Conservation (phyloP, 2,797 vertebrate genomes). For the Bradypodion pumilum region DNA sequence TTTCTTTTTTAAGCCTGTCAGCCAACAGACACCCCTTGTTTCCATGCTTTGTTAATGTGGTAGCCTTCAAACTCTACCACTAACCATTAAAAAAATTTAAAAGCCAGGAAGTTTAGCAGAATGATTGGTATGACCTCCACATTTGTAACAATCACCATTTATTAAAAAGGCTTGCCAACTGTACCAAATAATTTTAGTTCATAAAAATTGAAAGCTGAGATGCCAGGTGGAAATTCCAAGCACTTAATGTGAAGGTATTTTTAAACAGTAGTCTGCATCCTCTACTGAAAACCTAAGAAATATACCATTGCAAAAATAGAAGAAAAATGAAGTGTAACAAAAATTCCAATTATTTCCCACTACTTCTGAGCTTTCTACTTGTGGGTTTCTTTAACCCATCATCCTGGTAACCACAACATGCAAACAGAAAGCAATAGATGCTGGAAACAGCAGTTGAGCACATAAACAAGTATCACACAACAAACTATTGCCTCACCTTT, state of each 20-base stretch:
- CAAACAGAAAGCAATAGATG: no score
- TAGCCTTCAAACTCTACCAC: slow-evolving; percentile 43
- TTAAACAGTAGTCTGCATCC: slow-evolving; percentile 65
- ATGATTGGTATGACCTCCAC: slow-evolving; percentile 24
- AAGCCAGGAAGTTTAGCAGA: slow-evolving; percentile 35
- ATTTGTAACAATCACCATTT: slow-evolving; percentile 68
- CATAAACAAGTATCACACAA: background rate
- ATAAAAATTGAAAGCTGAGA: slow-evolving; percentile 67
- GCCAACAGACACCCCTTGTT: background rate
- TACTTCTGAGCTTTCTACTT: slow-evolving; percentile 41
- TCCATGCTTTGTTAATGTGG: background rate
- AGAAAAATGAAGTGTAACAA: slow-evolving; percentile 51
- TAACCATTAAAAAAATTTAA: slow-evolving; percentile 43
- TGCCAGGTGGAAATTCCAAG: slow-evolving; percentile 63
- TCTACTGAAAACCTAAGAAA: slow-evolving; percentile 60
- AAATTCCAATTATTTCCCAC: slow-evolving; percentile 56
- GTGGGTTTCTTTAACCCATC: slow-evolving; percentile 30
- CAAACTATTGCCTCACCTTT: background rate
- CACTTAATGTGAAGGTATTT: slow-evolving; percentile 60
- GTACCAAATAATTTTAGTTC: slow-evolving; percentile 69
- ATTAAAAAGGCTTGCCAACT: slow-evolving; percentile 69
- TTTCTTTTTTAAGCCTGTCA: background rate
- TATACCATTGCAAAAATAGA: slow-evolving; percentile 42
- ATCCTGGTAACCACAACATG: slow-evolving; percentile 11
- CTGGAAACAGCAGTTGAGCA: background rate